phyloP scores from a whole-genome alignment of 2,888 invertebrate species.

The Melipona bicolor region DNA sequence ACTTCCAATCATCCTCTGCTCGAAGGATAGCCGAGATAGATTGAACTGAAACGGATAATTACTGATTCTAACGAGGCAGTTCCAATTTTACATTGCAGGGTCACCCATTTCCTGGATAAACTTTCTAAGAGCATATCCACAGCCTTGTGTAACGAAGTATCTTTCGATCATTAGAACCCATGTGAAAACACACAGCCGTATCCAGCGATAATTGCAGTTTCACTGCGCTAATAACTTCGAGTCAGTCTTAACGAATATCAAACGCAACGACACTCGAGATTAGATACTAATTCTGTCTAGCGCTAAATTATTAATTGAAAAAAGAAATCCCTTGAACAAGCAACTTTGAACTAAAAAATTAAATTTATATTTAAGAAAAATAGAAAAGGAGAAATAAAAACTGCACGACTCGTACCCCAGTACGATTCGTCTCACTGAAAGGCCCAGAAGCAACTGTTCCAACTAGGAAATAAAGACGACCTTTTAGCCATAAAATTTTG shows the following conservation, averaged over 20 bases:
- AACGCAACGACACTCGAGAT: background rate
- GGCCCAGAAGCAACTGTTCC: too few relatives aligned
- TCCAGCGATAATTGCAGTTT: slow-evolving; percentile 29
- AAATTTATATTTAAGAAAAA: too few relatives aligned
- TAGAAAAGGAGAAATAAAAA: too few relatives aligned
- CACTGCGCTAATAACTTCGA: slow-evolving; percentile 2
- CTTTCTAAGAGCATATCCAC: slow-evolving; percentile 9
- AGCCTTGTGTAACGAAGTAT: slow-evolving; percentile 29
- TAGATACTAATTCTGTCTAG: too few relatives aligned
- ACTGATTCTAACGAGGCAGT: slow-evolving; percentile 14
- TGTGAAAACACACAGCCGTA: slow-evolving; percentile 11
- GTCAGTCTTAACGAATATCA: background rate
- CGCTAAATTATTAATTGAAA: too few relatives aligned
- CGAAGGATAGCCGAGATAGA: background rate
- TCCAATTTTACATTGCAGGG: slow-evolving; percentile 43
- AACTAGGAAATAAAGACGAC: too few relatives aligned
- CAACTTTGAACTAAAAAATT: too few relatives aligned
- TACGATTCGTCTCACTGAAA: too few relatives aligned
- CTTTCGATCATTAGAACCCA: slow-evolving; percentile 13
- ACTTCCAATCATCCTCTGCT: background rate
- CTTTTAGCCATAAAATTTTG: too few relatives aligned
- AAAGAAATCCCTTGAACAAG: too few relatives aligned
- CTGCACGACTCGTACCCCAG: too few relatives aligned
- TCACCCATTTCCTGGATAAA: slow-evolving; percentile 32
- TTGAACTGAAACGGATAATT: slow-evolving; percentile 30